Conservation (phyloP, 1,140 invertebrate species). For the Galleria mellonella region DNA sequence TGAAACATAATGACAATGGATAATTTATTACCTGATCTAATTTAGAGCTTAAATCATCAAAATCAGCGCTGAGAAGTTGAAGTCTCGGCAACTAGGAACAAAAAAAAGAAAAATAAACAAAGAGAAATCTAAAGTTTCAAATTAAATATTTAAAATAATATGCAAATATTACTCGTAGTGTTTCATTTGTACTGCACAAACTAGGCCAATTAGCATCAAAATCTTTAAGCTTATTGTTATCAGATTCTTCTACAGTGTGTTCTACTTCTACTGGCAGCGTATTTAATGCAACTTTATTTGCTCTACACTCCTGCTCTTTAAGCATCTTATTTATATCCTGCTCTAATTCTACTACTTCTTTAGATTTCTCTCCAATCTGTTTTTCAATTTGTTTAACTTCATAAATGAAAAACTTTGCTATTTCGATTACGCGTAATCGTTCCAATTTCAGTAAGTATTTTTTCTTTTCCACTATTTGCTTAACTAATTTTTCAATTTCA, state of each 20-base stretch:
- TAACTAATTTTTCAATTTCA: constrained; percentile 16
- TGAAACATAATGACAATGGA: no score
- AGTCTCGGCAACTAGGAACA: constrained; percentile 40
- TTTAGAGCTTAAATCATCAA: constrained; percentile 34
- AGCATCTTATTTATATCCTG: constrained; percentile 19
- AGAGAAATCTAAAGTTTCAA: background rate
- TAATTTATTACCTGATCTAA: constrained; percentile 39
- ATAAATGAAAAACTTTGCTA: constrained; percentile 34
- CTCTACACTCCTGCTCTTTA: constrained; percentile 7
- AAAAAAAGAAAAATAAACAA: constrained; percentile 11
- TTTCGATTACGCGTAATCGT: constrained; percentile 28
- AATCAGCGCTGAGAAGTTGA: constrained; percentile 26
- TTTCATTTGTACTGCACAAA: background rate
- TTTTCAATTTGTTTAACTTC: constrained; percentile 25
- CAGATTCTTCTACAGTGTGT: background rate
- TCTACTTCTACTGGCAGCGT: background rate
- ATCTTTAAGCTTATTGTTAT: background rate
- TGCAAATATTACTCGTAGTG: background rate
- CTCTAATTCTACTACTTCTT: constrained; percentile 20
- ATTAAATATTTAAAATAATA: background rate
- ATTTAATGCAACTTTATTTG: constrained; percentile 2
- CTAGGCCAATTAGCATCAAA: background rate
- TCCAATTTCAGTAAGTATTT: constrained; percentile 17
- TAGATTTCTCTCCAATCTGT: constrained; percentile 21
- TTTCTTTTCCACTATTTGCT: constrained; percentile 27